These are phyloP conservation scores for Mellivora capensis DNA, from an alignment of 2,113 vertebrate species.

Conservation along the genomic window DNA sequence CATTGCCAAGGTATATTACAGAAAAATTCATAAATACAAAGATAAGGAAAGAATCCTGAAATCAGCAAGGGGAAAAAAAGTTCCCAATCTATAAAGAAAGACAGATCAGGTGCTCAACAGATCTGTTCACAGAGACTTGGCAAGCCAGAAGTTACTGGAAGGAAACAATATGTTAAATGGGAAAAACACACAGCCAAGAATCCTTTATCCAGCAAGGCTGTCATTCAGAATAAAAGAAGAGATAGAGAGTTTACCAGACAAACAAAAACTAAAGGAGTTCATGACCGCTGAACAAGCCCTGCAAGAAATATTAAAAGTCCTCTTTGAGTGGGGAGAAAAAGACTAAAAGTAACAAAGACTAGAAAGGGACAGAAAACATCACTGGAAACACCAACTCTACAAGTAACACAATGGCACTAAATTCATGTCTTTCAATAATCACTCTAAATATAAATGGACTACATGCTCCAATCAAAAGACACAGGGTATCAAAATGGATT, in stretches of 20 bases:
- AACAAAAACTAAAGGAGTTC: not conserved
- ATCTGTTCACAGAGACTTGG: not conserved
- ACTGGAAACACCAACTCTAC: not conserved
- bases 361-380: not conserved
- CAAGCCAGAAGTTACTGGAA: not conserved
- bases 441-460: too few relatives aligned
- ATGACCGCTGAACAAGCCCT: not conserved
- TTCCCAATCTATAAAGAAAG: not conserved
- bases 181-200: not conserved
- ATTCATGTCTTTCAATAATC: too few relatives aligned
- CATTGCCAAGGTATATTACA: not conserved
- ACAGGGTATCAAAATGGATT: too few relatives aligned
- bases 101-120: not conserved
- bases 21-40: not conserved
- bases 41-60: not conserved
- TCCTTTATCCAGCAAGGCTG: not conserved
- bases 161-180: not conserved
- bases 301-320: not conserved
- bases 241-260: not conserved
- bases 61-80: not conserved
- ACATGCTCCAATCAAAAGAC: too few relatives aligned
- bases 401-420: too few relatives aligned
- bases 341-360: not conserved
- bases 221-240: too few relatives aligned
- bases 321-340: not conserved